Conservation (phyloP, 2,888 invertebrate genomes). For the Drosophila mimetica region DNA sequence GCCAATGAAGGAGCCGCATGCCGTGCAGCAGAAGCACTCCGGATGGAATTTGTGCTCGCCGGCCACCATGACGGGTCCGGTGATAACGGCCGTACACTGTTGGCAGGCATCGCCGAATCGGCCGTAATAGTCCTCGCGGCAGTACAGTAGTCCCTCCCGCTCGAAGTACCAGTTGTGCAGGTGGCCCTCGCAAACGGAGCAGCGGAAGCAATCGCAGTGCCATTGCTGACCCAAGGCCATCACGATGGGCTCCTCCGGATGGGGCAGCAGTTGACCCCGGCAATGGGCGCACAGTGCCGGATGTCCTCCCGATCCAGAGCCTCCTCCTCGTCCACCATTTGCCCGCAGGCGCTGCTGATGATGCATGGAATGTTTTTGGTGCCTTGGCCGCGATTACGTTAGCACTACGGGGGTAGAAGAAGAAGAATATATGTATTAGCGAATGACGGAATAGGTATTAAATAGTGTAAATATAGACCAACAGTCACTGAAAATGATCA, state of each 20-base stretch:
- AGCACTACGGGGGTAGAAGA: slow-evolving; percentile 13
- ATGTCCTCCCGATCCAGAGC: slow-evolving; percentile 2
- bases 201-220: slow-evolving; percentile 96
- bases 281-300: slow-evolving; percentile 35
- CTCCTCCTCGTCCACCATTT: slow-evolving; percentile 10
- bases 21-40: slow-evolving; percentile 95
- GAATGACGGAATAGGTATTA: slow-evolving; percentile 18
- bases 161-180: slow-evolving; percentile 97
- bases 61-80: slow-evolving; percentile 97
- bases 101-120: slow-evolving; percentile 95
- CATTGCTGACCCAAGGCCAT: slow-evolving; percentile 93
- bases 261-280: slow-evolving; percentile 58
- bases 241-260: slow-evolving; percentile 87
- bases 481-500: neutral
- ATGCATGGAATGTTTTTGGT: slow-evolving; percentile 40
- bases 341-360: slow-evolving; percentile 31
- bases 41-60: slow-evolving; percentile 98
- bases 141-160: slow-evolving; percentile 94
- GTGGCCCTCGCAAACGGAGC: slow-evolving; percentile 94
- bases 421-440: neutral
- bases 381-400: slow-evolving; percentile 28
- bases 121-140: slow-evolving; percentile 94
- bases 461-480: slow-evolving; percentile 20
- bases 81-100: slow-evolving; percentile 88
- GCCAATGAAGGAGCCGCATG: slow-evolving; percentile 93